Conservation (phyloP, 2,888 invertebrate genomes). For the Acanthacorydalis orientalis region DNA sequence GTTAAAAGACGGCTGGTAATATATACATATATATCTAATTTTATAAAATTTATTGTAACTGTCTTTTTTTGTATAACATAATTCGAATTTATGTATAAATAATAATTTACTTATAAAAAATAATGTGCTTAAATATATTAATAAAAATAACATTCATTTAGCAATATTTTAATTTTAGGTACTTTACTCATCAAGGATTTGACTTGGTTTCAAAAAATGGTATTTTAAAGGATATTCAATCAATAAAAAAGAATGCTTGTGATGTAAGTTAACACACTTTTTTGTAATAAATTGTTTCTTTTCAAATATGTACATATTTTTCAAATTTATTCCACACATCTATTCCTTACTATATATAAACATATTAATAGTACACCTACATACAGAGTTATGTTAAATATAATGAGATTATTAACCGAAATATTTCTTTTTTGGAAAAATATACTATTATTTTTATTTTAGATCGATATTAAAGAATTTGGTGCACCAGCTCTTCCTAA, state of each 20-base stretch:
- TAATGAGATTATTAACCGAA: too few relatives aligned
- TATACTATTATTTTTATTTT: constrained; percentile 17
- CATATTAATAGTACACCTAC: not conserved
- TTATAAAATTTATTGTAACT: not conserved
- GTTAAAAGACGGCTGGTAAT: not conserved
- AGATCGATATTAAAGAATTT: constrained; percentile 67
- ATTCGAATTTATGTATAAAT: too few relatives aligned
- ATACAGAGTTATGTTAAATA: too few relatives aligned
- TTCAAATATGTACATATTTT: too few relatives aligned
- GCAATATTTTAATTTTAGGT: constrained; percentile 31
- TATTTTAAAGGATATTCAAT: constrained; percentile 41
- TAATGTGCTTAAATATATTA: not conserved
- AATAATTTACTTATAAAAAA: too few relatives aligned
- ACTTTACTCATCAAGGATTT: constrained; percentile 53
- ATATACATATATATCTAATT: too few relatives aligned
- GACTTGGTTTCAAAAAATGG: constrained; percentile 47
- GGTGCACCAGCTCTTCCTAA: constrained; percentile 58
- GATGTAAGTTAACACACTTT: constrained; percentile 39
- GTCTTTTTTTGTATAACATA: not conserved
- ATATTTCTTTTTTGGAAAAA: too few relatives aligned
- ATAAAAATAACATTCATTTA: constrained; percentile 10
- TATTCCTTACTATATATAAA: too few relatives aligned
- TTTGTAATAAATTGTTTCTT: constrained; percentile 1
- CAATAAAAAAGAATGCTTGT: constrained; percentile 44
- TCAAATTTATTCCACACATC: too few relatives aligned